A percentile compares a stretch with the other conserved stretches of the same genome.
phyloP scores from a whole-genome alignment of 2,797 vertebrate genomes.

The Lutra lutra region DNA sequence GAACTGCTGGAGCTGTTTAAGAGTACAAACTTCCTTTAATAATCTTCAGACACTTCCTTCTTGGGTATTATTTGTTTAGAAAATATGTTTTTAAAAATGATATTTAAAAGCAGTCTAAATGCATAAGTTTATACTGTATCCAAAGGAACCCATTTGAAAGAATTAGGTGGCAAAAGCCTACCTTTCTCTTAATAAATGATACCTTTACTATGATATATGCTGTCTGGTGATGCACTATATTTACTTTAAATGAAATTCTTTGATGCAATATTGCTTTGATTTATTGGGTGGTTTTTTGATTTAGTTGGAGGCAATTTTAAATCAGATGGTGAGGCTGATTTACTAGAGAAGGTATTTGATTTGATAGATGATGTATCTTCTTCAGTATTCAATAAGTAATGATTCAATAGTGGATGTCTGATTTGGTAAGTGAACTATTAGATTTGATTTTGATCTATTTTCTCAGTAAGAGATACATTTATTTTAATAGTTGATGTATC shows the following conservation, averaged over 20 bases:
- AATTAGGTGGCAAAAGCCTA: constrained; percentile 54
- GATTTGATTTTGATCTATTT: constrained; percentile 87
- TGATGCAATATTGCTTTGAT: constrained; percentile 82
- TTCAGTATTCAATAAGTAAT: constrained; percentile 85
- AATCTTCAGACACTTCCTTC: background rate
- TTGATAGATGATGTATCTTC: constrained; percentile 86
- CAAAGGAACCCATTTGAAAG: background rate
- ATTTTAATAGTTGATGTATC: constrained; percentile 87
- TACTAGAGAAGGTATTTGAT: constrained; percentile 82
- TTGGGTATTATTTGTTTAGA: constrained; percentile 29
- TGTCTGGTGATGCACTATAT: constrained; percentile 72
- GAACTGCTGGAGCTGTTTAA: background rate
- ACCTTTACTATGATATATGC: constrained; percentile 75
- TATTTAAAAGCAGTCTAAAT: background rate
- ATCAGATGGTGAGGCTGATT: constrained; percentile 85
- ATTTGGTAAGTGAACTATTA: constrained; percentile 87
- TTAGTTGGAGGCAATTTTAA: constrained; percentile 80
- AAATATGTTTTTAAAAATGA: constrained; percentile 6
- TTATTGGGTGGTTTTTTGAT: constrained; percentile 84
- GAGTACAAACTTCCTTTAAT: background rate
- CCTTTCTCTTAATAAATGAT: constrained; percentile 80
- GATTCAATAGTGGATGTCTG: constrained; percentile 85
- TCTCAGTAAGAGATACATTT: constrained; percentile 84
- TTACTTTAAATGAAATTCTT: constrained; percentile 83
- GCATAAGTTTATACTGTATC: background rate